A percentile compares a stretch with the other conserved stretches of the same genome.
Evolutionary conservation across 2,888 invertebrate genomes (phyloP).

Genomic region (Drosophila helvetica): DNA sequence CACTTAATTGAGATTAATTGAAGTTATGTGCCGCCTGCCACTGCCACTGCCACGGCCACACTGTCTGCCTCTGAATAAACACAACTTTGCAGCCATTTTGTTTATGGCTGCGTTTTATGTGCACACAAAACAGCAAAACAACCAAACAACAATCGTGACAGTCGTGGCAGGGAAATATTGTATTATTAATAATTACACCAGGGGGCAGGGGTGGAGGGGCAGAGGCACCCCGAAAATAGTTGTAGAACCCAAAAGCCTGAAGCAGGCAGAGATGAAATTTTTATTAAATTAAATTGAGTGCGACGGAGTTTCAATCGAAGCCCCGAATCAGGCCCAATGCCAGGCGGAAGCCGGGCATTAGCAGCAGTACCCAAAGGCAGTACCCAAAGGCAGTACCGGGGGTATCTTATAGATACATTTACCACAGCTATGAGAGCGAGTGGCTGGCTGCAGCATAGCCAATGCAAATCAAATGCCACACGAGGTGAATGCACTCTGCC

Average conservation of each 20-base stretch:
- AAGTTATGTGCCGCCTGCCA: slow-evolving; percentile 61
- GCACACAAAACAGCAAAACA: slow-evolving; percentile 48
- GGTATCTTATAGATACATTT: slow-evolving; percentile 19
- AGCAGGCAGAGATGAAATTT: slow-evolving; percentile 51
- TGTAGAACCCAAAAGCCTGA: slow-evolving; percentile 29
- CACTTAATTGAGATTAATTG: slow-evolving; percentile 80
- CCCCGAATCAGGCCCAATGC: neutral
- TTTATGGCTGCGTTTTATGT: slow-evolving; percentile 73
- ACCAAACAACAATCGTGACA: neutral
- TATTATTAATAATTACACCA: slow-evolving; percentile 75
- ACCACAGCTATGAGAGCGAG: neutral
- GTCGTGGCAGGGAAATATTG: slow-evolving; percentile 22
- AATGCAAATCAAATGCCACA: slow-evolving; percentile 64
- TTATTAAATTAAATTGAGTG: slow-evolving; percentile 80
- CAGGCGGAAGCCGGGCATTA: slow-evolving; percentile 37
- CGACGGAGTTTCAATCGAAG: slow-evolving; percentile 49
- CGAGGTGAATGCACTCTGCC: slow-evolving; percentile 72
- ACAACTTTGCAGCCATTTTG: slow-evolving; percentile 73
- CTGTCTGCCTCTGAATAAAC: slow-evolving; percentile 59
- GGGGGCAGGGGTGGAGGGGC: slow-evolving; percentile 34
- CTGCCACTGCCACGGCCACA: too few relatives aligned
- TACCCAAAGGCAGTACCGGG: too few relatives aligned
- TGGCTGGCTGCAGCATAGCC: slow-evolving; percentile 17
- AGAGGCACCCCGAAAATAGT: slow-evolving; percentile 66
- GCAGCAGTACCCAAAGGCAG: slow-evolving; percentile 27